Conservation (phyloP, 30 jellyfish, hydroid and myxozoan genomes). For the Pelagia noctiluca region DNA sequence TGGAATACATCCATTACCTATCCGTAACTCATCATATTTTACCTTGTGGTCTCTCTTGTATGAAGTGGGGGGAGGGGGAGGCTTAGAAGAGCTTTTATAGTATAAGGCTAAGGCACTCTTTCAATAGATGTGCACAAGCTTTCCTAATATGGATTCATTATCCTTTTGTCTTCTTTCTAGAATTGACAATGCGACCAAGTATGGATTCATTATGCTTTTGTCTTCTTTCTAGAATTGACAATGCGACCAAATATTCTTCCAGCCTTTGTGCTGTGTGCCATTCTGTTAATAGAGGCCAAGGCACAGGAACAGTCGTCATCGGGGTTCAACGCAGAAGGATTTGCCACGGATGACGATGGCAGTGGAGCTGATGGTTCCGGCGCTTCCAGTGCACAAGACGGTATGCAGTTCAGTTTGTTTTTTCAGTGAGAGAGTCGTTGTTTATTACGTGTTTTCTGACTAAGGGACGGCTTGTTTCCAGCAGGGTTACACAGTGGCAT, state of each 20-base stretch:
- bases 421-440: too few species aligned
- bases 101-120: too few species aligned
- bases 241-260: constrained; percentile 53
- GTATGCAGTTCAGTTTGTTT: too few species aligned
- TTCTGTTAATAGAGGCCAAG: constrained; percentile 13
- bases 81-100: too few species aligned
- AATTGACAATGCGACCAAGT: constrained; percentile 16
- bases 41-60: too few species aligned
- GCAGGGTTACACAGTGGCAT: too few species aligned
- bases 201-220: neutral
- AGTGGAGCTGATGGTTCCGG: constrained; percentile 69
- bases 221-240: constrained; percentile 2
- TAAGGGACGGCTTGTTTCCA: too few species aligned
- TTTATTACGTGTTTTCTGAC: too few species aligned
- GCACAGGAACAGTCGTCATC: constrained; percentile 60
- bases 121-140: too few species aligned
- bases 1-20: too few species aligned
- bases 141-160: neutral
- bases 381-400: constrained; percentile 42
- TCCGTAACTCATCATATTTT: too few species aligned
- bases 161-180: constrained; percentile 1
- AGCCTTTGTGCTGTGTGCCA: constrained; percentile 48
- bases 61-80: too few species aligned
- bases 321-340: constrained; percentile 60
- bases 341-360: constrained; percentile 57